Conservation (phyloP, 2,797 vertebrate species). For the Notamacropus eugenii region DNA sequence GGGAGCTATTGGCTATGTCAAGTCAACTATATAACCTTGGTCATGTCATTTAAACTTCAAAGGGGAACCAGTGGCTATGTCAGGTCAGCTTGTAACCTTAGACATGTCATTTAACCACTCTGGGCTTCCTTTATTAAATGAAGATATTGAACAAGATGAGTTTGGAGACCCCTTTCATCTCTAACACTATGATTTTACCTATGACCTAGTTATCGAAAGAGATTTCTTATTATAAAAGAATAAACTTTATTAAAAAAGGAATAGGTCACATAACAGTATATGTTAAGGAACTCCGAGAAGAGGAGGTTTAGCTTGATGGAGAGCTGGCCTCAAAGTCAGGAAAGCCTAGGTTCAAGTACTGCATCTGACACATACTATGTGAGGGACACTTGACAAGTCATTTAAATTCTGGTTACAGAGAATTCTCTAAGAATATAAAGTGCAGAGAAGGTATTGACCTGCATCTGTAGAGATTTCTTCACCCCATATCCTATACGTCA, state of each 20-base stretch:
- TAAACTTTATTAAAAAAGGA: neutral
- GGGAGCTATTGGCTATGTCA: no score
- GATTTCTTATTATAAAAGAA: neutral
- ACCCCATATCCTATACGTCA: neutral
- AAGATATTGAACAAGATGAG: no score
- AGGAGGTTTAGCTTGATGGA: neutral
- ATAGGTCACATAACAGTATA: neutral
- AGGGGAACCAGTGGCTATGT: no score
- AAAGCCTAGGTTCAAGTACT: neutral
- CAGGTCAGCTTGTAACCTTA: no score
- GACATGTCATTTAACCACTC: no score
- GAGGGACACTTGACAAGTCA: neutral
- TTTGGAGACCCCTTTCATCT: no score
- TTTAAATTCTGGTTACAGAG: neutral
- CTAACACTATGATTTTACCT: neutral
- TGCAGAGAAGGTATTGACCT: neutral
- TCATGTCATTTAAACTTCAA: no score
- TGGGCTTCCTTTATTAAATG: no score
- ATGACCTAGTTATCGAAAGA: neutral
- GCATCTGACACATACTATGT: no score
- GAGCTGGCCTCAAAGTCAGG: neutral
- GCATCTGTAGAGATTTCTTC: neutral
- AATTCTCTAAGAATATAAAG: neutral
- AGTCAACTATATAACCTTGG: no score
- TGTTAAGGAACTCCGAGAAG: neutral